Evolutionary conservation across 2,888 invertebrate genomes (phyloP), one percentile per base, ranked within the genome.

Genomic region (Pammene fasciana): DNA sequence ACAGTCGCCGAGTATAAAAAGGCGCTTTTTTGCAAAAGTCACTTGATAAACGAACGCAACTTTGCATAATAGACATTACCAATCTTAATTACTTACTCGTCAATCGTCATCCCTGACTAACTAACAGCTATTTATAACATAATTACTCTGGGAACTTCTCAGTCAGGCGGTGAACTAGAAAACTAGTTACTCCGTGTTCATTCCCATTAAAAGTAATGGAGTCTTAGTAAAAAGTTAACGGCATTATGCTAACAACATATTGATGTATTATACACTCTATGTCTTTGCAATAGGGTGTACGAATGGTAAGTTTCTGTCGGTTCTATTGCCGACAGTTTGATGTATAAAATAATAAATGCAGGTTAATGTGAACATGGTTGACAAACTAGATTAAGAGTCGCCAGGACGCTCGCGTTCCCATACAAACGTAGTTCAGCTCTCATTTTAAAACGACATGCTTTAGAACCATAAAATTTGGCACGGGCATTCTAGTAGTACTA

Each of bases 81-180:
- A 7, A 16, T 52, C 54, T 34, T 0, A n/a, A 13, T 54, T 54
- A 7, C 8, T 36, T 0, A 34, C 54, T 34, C 5, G 54, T 54
- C 52, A 34, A 34, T 34, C 5, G 54, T 54, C 52, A 11, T 52
- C 1, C 9, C 48, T 26, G 36, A 14, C 14, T 46, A 60, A 60
- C 62, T 52, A 62, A 18, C 48, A 48, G 50, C 62, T 62, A 48
- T 48, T 50, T 54, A 67, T 60, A 57, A 57, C 38, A n/a, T 46
- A 59, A 43, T 59, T 59, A 45, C 34, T 36, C 65, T 46, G 67
- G 46, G 60, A 55, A 45, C 13, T 48, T 56, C 26, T 26, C 41
- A 54, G n/a, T 7, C 48, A 59, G 48, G 50, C 67, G 60, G 46
- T 56, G 68, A 48, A 38, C 62, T 62, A 50, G 50, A 68, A 68